Evolutionary conservation across 2,797 vertebrate species (phyloP).

Genomic region (Sciaenops ocellatus): DNA sequence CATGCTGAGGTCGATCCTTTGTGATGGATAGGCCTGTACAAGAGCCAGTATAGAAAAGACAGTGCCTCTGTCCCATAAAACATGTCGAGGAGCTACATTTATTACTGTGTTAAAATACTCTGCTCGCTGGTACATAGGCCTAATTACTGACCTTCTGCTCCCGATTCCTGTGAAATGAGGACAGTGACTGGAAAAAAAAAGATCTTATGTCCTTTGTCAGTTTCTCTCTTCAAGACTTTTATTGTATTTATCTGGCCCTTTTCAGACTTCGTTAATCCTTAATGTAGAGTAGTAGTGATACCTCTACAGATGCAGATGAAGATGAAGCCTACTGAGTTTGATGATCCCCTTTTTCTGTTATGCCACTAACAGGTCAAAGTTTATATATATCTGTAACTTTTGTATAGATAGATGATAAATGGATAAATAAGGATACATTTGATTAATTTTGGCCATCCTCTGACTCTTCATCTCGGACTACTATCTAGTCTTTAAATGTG

Average conservation of each 20-base stretch:
- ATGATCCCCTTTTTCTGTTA: background rate
- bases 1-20: conserved; percentile 15
- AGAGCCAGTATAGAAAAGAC: conserved; percentile 8
- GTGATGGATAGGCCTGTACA: conserved; percentile 22
- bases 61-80: conserved; percentile 47
- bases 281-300: background rate
- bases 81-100: conserved; percentile 51
- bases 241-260: conserved; percentile 10
- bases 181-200: conserved; percentile 52
- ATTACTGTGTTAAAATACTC: conserved; percentile 53
- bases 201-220: conserved; percentile 44
- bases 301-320: too few species aligned
- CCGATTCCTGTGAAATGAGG: conserved; percentile 74
- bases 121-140: conserved; percentile 47
- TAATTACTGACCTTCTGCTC: conserved; percentile 74
- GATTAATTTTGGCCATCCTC: background rate
- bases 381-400: background rate
- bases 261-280: conserved; percentile 3
- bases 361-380: background rate
- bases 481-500: background rate
- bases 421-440: background rate
- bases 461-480: background rate
- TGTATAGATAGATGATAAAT: background rate
- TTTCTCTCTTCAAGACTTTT: conserved; percentile 34
- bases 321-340: background rate